A percentile compares a stretch with the other conserved stretches of the same genome.
phyloP scores from a whole-genome alignment of 2,113 vertebrate genomes.

The Microtus pennsylvanicus region DNA sequence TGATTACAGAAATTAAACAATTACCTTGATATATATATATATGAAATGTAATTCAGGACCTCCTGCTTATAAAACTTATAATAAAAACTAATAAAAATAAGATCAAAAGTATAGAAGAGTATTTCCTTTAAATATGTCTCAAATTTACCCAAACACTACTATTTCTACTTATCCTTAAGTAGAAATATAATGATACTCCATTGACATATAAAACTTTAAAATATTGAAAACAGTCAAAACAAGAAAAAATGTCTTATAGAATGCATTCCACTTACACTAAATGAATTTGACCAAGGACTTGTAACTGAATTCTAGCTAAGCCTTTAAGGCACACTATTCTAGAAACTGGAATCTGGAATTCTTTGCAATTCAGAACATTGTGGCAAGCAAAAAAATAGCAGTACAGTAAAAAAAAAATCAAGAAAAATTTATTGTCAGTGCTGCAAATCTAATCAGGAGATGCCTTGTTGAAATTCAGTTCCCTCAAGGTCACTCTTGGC shows the following conservation, averaged over 20 bases:
- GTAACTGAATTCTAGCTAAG: not conserved
- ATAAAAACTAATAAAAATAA: not conserved
- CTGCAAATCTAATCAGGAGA: not conserved
- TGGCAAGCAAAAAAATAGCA: not conserved
- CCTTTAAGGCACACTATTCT: not conserved
- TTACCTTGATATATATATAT: too few relatives aligned
- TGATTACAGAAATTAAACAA: not conserved
- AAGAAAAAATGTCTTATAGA: not conserved
- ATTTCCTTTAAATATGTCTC: not conserved
- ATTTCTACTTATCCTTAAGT: not conserved
- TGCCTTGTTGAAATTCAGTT: not conserved
- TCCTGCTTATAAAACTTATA: not conserved
- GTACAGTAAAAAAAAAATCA: not conserved
- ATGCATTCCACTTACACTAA: not conserved
- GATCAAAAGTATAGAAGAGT: rapidly evolving
- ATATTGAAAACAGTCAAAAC: not conserved
- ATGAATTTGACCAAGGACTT: not conserved
- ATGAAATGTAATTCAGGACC: not conserved
- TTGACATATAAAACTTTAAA: not conserved
- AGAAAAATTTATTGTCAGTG: not conserved
- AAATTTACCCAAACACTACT: not conserved
- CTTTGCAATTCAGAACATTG: not conserved
- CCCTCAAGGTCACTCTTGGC: not conserved
- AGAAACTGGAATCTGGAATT: not conserved
- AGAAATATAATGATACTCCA: not conserved